Evolutionary conservation across 2,113 vertebrate genomes (phyloP).

Genomic region (Apus apus): DNA sequence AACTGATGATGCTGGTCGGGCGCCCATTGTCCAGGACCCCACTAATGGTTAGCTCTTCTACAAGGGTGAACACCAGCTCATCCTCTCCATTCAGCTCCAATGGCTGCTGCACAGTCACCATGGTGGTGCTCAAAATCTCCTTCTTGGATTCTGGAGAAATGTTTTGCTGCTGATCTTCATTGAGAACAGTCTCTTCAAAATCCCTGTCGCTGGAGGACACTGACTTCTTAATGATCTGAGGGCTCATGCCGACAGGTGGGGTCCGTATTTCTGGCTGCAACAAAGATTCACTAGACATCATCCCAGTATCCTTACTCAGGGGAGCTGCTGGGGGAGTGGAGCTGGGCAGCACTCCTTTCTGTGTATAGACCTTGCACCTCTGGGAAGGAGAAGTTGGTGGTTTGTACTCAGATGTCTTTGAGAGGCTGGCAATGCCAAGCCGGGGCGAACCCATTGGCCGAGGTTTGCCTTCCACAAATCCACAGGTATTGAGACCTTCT

Average conservation of each 20-base stretch:
- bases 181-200: constrained; percentile 75
- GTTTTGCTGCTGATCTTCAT: constrained; percentile 73
- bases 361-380: constrained; percentile 96
- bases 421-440: constrained; percentile 92
- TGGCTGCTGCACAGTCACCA: constrained; percentile 87
- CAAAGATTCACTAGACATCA: constrained; percentile 81
- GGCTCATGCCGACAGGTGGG: constrained; percentile 93
- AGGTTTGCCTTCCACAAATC: constrained; percentile 86
- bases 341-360: constrained; percentile 91
- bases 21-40: constrained; percentile 83
- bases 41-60: constrained; percentile 86
- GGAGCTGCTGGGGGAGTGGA: constrained; percentile 80
- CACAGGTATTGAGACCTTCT: constrained; percentile 84
- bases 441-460: constrained; percentile 92
- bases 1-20: constrained; percentile 92
- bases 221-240: constrained; percentile 85
- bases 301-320: constrained; percentile 80
- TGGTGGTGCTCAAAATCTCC: constrained; percentile 84
- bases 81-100: constrained; percentile 86
- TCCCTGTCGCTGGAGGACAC: constrained; percentile 81
- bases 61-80: constrained; percentile 85
- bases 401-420: constrained; percentile 94
- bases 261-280: constrained; percentile 86
- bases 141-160: constrained; percentile 78
- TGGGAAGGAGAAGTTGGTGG: constrained; percentile 90